A percentile compares a stretch with the other conserved stretches of the same genome.
Conservation (phyloP, 2,888 invertebrate genomes). For the Itoplectis maculator region DNA sequence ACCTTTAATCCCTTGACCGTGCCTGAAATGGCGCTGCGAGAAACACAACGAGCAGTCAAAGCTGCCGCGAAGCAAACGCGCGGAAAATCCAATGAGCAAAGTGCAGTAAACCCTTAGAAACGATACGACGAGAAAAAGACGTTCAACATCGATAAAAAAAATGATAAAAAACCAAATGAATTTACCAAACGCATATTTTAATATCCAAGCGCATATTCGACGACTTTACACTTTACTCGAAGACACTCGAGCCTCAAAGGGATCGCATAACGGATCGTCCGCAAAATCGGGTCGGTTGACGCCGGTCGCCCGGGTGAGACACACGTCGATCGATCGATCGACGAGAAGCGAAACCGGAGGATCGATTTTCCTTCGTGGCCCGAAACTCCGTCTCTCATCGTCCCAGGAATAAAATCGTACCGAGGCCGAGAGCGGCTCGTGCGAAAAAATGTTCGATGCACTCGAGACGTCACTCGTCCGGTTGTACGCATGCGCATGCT, state of each 20-base stretch:
- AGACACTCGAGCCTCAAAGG: too few relatives aligned
- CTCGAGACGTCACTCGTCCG: conserved; percentile 5
- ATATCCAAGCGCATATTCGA: too few relatives aligned
- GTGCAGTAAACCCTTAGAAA: neutral
- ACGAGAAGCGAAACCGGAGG: neutral
- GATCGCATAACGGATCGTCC: too few relatives aligned
- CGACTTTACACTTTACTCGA: too few relatives aligned
- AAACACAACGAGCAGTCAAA: conserved; percentile 34
- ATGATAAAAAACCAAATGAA: too few relatives aligned
- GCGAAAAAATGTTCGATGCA: conserved; percentile 22
- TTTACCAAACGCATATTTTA: too few relatives aligned
- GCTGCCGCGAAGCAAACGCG: conserved; percentile 17
- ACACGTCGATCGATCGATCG: neutral
- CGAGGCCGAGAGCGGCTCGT: too few relatives aligned
- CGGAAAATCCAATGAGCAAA: conserved; percentile 29
- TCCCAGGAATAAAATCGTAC: conserved; percentile 1
- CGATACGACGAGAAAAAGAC: neutral
- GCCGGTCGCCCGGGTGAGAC: too few relatives aligned
- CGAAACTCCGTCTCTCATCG: neutral
- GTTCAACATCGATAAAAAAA: too few relatives aligned
- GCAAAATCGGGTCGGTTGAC: too few relatives aligned
- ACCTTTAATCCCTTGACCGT: conserved; percentile 39
- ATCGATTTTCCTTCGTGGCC: neutral
- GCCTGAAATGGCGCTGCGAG: neutral
- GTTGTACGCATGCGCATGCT: neutral